These are phyloP conservation scores for Strix uralensis DNA, from an alignment of 2,113 vertebrate species.

Conservation along the genomic window DNA sequence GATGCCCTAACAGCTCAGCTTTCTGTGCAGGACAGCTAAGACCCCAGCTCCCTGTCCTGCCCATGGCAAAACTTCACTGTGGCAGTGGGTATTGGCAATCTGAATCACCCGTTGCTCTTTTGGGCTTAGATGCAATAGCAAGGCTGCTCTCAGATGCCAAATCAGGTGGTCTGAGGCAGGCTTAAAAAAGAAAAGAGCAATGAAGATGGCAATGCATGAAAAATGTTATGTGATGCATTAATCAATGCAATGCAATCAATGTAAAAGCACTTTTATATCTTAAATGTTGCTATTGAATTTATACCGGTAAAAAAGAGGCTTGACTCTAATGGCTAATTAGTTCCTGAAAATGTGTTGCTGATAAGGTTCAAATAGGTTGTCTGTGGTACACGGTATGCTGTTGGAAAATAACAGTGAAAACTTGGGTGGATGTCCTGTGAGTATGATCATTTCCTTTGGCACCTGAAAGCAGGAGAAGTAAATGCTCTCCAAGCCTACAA, in stretches of 20 bases:
- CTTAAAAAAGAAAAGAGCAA: not conserved
- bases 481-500: not conserved
- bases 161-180: not conserved
- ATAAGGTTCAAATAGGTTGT: not conserved
- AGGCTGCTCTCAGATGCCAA: not conserved
- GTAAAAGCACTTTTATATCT: conserved; percentile 7
- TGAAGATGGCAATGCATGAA: not conserved
- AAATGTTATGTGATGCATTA: not conserved
- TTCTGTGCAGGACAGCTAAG: not conserved
- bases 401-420: not conserved
- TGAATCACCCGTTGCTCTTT: not conserved
- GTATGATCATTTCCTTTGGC: not conserved
- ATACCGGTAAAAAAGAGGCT: not conserved
- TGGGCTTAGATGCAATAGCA: not conserved
- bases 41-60: not conserved
- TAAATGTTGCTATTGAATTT: conserved; percentile 6
- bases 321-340: conserved; percentile 3
- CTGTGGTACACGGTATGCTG: not conserved
- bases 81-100: not conserved
- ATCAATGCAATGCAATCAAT: not conserved
- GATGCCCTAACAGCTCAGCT: not conserved
- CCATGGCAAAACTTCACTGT: rapidly evolving
- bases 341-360: conserved; percentile 8
- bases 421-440: not conserved
- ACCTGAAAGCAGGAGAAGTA: not conserved